Percentiles rank a stretch among this genome's conserved stretches.
These are phyloP conservation scores for Catharus bicknelli DNA, from an alignment of 2,113 vertebrate genomes.

Conservation along the genomic window DNA sequence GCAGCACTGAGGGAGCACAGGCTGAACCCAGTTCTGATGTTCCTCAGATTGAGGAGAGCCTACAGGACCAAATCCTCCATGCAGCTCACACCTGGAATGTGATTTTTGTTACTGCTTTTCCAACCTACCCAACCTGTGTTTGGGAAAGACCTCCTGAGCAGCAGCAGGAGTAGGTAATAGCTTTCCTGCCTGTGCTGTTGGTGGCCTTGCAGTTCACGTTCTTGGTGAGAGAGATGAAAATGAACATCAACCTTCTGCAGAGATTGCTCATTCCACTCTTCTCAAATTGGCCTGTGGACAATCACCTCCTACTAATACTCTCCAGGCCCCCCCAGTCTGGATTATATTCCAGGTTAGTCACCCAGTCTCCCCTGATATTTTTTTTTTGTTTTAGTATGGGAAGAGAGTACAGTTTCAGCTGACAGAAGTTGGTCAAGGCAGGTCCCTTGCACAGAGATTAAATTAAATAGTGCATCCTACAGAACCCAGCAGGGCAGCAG, in stretches of 20 bases:
- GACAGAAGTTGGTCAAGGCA: neutral
- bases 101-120: neutral
- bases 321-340: neutral
- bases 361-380: fast-evolving
- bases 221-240: neutral
- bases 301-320: neutral
- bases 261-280: neutral
- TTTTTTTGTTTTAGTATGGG: neutral
- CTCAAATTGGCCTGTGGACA: neutral
- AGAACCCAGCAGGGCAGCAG: neutral
- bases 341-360: neutral
- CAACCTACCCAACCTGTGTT: neutral
- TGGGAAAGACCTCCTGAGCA: neutral
- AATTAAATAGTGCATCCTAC: neutral
- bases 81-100: neutral
- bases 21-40: neutral
- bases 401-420: neutral
- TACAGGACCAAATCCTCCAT: neutral
- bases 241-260: fast-evolving
- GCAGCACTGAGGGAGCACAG: neutral
- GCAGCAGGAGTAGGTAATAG: neutral
- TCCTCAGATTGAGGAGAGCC: neutral
- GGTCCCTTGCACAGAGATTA: neutral
- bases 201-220: neutral
- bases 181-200: neutral